Base-by-base conservation (phyloP, 2,888 invertebrate genomes). In the Leptinotarsa tumamoca region DNA sequence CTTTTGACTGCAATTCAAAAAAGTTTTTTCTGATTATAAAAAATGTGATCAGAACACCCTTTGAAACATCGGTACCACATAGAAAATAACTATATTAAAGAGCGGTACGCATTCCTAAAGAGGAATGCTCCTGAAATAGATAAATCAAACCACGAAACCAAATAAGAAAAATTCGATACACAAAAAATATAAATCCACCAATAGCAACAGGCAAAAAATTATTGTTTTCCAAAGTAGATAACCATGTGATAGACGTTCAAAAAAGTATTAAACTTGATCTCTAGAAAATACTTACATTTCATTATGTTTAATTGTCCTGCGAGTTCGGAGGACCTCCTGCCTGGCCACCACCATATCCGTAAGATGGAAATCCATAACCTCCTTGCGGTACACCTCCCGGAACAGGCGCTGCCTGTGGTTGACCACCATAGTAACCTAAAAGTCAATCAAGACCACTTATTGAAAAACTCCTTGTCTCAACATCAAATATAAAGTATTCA, bases 311-410 rank as follows among this genome's bases (percentile, higher is more conserved):
- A 70, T 83, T 83, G 52, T 84, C 84, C 74, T 82, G 83, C 49
- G 79, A 73, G 66, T 73, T 78, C 15, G 83, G 80, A 13, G 78
- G 81, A 54, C 80, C 82, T 4, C 83, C 80, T 21, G 82, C 80
- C 71, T 85, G 85, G 15, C 82, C 87, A 17, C 70, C 70, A 58
- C 70, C 70, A 78, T 89, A 89, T 61, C 87, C 87, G 77, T 90
- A 90, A 23, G 87, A 87, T 18, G 89, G 87, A 81, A 89, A 90
- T 68, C 88, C 87, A 77, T 89, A 90, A 71, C 87, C 88, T 66
- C 87, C 86, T 78, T 88, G 89, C 13, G 88, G 87, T 43, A 87
- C 87, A 61, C 85, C 85, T 14, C 82, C 83, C 27, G 87, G 87
- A 17, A 87, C 87, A 67, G 83, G 84, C 27, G 83, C 80, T n/a